A percentile compares a stretch with the other conserved stretches of the same genome.
phyloP scores from a whole-genome alignment of 2,888 invertebrate genomes.

The Neoascia interrupta region DNA sequence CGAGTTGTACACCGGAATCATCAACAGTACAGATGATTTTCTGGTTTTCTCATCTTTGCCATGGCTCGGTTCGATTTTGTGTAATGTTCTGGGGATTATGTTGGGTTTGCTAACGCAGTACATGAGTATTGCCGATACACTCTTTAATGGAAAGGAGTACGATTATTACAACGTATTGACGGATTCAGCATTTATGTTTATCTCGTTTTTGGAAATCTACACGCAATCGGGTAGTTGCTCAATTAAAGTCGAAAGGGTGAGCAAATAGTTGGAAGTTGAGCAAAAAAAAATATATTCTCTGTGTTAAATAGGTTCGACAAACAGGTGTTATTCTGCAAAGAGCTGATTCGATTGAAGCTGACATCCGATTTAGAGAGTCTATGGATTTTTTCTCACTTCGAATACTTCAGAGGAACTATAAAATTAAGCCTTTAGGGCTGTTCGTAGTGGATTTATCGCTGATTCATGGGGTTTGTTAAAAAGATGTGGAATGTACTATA shows the following conservation, averaged over 20 bases:
- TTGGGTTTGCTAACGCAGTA: slow-evolving; percentile 75
- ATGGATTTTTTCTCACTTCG: slow-evolving; percentile 75
- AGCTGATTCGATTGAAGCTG: slow-evolving; percentile 72
- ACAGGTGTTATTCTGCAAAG: slow-evolving; percentile 74
- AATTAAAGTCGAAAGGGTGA: slow-evolving; percentile 70
- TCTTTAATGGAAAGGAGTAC: slow-evolving; percentile 73
- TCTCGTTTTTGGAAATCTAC: slow-evolving; percentile 74
- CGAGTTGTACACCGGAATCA: slow-evolving; percentile 71
- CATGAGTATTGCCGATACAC: slow-evolving; percentile 74
- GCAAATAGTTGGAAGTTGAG: not conserved
- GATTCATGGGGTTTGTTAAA: slow-evolving; percentile 68
- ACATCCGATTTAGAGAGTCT: slow-evolving; percentile 73
- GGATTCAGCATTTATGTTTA: slow-evolving; percentile 74
- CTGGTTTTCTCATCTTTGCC: slow-evolving; percentile 72
- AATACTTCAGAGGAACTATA: slow-evolving; percentile 72
- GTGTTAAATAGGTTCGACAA: slow-evolving; percentile 63
- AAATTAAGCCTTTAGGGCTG: slow-evolving; percentile 75
- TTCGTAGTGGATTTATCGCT: slow-evolving; percentile 74
- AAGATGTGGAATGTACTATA: not conserved
- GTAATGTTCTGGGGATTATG: slow-evolving; percentile 76
- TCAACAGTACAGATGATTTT: slow-evolving; percentile 69
- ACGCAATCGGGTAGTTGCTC: slow-evolving; percentile 72
- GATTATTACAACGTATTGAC: slow-evolving; percentile 74
- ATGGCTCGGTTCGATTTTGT: slow-evolving; percentile 74
- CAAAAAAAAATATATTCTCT: not conserved